Evolutionary conservation across 2,113 vertebrate genomes (phyloP).

Genomic region (Hylia prasina): DNA sequence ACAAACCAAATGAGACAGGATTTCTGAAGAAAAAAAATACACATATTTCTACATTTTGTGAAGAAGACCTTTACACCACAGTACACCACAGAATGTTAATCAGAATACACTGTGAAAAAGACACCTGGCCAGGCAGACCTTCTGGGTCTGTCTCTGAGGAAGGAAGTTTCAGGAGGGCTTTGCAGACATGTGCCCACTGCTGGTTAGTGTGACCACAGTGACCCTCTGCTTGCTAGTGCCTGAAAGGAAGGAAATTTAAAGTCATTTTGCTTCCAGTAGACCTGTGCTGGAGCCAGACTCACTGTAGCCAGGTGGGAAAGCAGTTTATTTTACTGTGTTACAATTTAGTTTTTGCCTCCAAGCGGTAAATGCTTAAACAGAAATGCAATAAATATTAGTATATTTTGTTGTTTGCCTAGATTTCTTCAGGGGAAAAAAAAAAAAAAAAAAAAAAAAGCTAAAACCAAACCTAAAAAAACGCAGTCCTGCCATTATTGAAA

Average conservation of each 20-base stretch:
- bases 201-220: not conserved
- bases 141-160: not conserved
- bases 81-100: not conserved
- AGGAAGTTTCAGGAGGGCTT: not conserved
- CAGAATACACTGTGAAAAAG: not conserved
- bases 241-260: not conserved
- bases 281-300: not conserved
- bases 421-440: not conserved
- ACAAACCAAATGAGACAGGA: not conserved
- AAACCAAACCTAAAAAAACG: not conserved
- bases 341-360: not conserved
- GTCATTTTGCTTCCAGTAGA: not conserved
- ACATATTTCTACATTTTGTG: not conserved
- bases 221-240: not conserved
- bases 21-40: not conserved
- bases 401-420: not conserved
- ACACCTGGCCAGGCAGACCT: not conserved
- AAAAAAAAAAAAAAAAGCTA: not conserved
- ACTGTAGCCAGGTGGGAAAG: not conserved
- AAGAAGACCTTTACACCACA: not conserved
- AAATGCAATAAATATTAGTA: not conserved
- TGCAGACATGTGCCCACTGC: not conserved
- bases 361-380: not conserved
- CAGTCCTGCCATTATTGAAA: not conserved
- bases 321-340: not conserved